Percentiles rank a stretch among this genome's conserved stretches.
phyloP scores from a whole-genome alignment of 2,113 vertebrate genomes.

The Dipodomys stephensi region DNA sequence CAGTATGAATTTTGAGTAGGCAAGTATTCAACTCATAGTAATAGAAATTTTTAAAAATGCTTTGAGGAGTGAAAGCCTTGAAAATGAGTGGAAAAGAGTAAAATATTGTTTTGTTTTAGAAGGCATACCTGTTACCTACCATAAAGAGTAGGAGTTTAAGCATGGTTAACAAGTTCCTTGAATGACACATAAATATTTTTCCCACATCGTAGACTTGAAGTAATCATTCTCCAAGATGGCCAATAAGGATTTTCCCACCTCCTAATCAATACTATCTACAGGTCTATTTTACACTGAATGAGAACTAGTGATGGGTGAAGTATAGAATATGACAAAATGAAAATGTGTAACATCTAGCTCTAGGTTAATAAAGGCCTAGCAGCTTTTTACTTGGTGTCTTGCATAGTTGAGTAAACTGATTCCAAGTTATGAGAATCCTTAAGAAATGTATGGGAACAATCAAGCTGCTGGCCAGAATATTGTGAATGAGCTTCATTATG shows the following conservation, averaged over 20 bases:
- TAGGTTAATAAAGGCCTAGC: neutral
- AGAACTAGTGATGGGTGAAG: rapidly evolving
- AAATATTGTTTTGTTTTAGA: neutral
- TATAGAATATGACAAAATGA: neutral
- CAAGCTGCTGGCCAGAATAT: neutral
- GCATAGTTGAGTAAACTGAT: no score
- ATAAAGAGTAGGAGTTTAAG: neutral
- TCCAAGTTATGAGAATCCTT: neutral
- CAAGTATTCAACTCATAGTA: neutral
- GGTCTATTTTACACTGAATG: neutral
- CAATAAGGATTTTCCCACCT: neutral
- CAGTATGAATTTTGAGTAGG: neutral
- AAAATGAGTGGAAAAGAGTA: neutral
- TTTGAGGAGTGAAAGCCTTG: neutral
- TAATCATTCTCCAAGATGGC: neutral
- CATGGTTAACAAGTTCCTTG: neutral
- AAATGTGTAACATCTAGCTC: neutral
- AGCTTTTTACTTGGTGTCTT: neutral
- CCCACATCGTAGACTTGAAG: neutral
- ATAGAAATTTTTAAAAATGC: neutral
- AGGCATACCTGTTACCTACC: neutral
- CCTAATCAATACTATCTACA: neutral
- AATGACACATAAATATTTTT: neutral
- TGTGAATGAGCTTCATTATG: no score
- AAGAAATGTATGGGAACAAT: neutral